Percentiles rank a stretch among this genome's conserved stretches.
Evolutionary conservation across 2,888 invertebrate species (phyloP).

Genomic region (Lasioglossum figueresi): DNA sequence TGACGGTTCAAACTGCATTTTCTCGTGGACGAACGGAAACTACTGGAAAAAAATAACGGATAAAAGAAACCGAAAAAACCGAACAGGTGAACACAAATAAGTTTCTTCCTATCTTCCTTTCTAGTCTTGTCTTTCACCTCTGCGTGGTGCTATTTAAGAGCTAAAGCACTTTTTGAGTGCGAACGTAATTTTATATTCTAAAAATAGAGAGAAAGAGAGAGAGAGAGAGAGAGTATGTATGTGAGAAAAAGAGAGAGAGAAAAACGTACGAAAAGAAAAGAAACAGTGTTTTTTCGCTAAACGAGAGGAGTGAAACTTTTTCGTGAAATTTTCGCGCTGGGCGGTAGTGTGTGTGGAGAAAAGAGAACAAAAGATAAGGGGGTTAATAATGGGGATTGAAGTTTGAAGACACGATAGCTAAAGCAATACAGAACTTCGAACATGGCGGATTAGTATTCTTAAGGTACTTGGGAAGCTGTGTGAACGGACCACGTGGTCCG

Average conservation of each 20-base stretch:
- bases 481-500: constrained; percentile 23
- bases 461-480: constrained; percentile 50
- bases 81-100: constrained; percentile 19
- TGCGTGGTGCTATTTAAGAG: constrained; percentile 67
- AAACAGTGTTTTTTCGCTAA: constrained; percentile 43
- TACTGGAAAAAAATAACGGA: background rate
- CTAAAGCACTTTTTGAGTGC: constrained; percentile 54
- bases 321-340: constrained; percentile 26
- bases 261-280: constrained; percentile 2
- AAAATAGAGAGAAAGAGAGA: constrained; percentile 30
- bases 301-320: constrained; percentile 11
- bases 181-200: constrained; percentile 62
- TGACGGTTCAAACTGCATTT: constrained; percentile 47
- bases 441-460: constrained; percentile 46
- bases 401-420: constrained; percentile 40
- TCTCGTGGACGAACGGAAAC: constrained; percentile 22
- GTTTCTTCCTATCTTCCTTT: constrained; percentile 67
- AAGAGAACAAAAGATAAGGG: constrained; percentile 4
- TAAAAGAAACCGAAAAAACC: constrained; percentile 13
- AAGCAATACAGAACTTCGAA: constrained; percentile 46
- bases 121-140: constrained; percentile 70
- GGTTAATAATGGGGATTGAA: constrained; percentile 25
- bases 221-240: background rate
- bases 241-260: background rate
- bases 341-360: constrained; percentile 49